These are phyloP conservation scores for Nymphicus hollandicus DNA, from an alignment of 2,113 vertebrate species.

Conservation along the genomic window DNA sequence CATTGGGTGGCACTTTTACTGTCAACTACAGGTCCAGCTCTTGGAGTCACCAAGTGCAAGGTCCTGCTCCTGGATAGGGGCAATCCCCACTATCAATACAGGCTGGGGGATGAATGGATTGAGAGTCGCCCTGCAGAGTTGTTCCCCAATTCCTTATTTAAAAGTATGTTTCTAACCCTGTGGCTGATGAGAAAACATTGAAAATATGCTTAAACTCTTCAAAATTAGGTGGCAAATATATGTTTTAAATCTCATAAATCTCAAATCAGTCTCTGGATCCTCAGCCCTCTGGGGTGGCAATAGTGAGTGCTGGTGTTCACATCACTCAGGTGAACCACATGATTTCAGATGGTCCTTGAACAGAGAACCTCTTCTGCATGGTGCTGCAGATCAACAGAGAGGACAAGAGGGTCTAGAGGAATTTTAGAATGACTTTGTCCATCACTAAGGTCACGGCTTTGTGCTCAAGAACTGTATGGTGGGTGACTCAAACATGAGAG, in stretches of 20 bases:
- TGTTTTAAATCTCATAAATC: not conserved
- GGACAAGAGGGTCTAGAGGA: not conserved
- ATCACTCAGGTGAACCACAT: fast-evolving
- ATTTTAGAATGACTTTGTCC: not conserved
- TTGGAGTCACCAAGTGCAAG: not conserved
- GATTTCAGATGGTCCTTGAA: not conserved
- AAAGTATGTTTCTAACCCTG: not conserved
- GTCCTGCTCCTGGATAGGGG: not conserved
- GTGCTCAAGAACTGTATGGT: not conserved
- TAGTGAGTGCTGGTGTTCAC: not conserved
- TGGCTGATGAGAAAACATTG: not conserved
- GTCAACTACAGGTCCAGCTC: not conserved
- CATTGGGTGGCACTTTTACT: not conserved
- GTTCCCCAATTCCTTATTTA: not conserved
- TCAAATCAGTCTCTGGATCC: not conserved
- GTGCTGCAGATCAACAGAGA: not conserved
- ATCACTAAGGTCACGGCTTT: not conserved
- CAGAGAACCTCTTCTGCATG: not conserved
- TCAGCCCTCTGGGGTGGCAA: not conserved
- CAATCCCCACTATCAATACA: not conserved
- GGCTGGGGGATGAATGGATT: not conserved
- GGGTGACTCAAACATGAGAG: not conserved
- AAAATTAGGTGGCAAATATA: not conserved
- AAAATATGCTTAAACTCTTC: not conserved
- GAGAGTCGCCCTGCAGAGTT: not conserved